A percentile compares a stretch with the other conserved stretches of the same genome.
phyloP scores from a whole-genome alignment of 2,113 vertebrate species.

The Mormoops blainvillei region DNA sequence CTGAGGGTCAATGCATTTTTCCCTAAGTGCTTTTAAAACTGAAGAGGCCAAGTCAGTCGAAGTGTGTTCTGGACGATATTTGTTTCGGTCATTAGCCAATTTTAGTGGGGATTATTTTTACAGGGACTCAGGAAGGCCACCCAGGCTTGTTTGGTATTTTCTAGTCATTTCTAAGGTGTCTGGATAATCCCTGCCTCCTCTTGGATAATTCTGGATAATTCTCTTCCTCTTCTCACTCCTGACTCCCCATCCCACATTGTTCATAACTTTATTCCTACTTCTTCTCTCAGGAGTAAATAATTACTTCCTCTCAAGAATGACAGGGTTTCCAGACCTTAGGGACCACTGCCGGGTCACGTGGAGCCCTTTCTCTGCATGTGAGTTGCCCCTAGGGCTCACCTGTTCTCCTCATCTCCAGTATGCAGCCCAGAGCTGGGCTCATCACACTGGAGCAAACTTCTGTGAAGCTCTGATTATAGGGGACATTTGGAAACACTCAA shows the following conservation, averaged over 20 bases:
- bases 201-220: background rate
- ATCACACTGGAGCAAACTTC: conserved; percentile 16
- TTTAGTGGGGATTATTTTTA: background rate
- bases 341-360: background rate
- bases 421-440: conserved; percentile 2
- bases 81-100: conserved; percentile 4
- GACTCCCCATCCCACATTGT: background rate
- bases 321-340: background rate
- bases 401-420: background rate
- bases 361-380: background rate
- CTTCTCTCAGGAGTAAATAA: background rate
- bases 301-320: background rate
- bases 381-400: background rate
- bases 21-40: conserved; percentile 17
- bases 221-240: background rate
- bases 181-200: background rate
- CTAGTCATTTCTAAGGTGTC: background rate
- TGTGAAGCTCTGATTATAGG: conserved; percentile 11
- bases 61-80: background rate
- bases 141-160: conserved; percentile 32
- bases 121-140: background rate
- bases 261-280: background rate
- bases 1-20: conserved; percentile 3
- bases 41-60: background rate
- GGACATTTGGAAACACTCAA: conserved; percentile 66